Conservation (phyloP, 1,140 invertebrate species). For the Leptinotarsa defecta region DNA sequence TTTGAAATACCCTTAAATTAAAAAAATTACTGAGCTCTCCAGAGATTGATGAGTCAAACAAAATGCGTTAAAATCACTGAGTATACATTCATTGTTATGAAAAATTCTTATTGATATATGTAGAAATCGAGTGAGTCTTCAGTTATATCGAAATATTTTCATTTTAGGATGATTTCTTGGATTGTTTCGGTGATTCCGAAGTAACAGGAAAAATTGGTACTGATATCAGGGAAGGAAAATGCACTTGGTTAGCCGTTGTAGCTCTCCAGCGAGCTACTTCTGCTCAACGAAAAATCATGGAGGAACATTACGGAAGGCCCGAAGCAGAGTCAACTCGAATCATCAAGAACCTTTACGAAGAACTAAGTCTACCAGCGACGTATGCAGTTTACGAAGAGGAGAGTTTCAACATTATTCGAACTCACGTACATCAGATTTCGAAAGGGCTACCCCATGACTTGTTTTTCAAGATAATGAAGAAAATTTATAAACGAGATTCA, state of each 20-base stretch:
- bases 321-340: conserved; percentile 70
- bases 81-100: background rate
- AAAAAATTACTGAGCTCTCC: no score
- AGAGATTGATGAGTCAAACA: background rate
- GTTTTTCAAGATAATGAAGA: conserved; percentile 82
- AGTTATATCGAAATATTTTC: conserved; percentile 15
- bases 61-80: no score
- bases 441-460: conserved; percentile 80
- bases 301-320: conserved; percentile 77
- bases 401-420: conserved; percentile 79
- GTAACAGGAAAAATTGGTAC: conserved; percentile 88
- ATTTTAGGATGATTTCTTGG: conserved; percentile 90
- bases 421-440: conserved; percentile 84
- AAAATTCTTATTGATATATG: no score
- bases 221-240: conserved; percentile 95
- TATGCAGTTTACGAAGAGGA: conserved; percentile 87
- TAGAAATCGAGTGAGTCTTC: no score
- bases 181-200: conserved; percentile 86
- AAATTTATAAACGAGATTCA: conserved; percentile 73
- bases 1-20: no score
- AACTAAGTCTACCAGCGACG: conserved; percentile 75
- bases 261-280: conserved; percentile 79
- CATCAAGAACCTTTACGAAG: conserved; percentile 81
- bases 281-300: conserved; percentile 75
- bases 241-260: conserved; percentile 91